phyloP scores from a whole-genome alignment of 92 coral and sea anemone genomes.

The Meandrina meandrites region DNA sequence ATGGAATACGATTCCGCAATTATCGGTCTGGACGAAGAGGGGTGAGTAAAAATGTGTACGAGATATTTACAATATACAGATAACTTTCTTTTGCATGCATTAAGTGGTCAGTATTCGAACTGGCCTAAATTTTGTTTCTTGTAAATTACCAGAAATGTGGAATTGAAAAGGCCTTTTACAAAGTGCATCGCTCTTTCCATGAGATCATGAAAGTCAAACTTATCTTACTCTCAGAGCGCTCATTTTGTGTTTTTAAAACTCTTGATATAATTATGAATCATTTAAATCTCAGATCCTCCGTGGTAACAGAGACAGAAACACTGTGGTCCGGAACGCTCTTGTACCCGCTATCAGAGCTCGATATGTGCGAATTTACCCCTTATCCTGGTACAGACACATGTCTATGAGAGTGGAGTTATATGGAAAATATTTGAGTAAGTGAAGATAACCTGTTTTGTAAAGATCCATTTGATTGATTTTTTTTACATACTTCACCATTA shows the following conservation, averaged over 20 bases:
- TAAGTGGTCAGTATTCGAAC: not conserved
- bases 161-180: too few relatives aligned
- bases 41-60: constrained; percentile 42
- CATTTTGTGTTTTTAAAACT: not conserved
- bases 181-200: too few relatives aligned
- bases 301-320: constrained; percentile 56
- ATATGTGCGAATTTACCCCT: constrained; percentile 58
- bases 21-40: constrained; percentile 63
- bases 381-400: constrained; percentile 55
- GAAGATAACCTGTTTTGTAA: too few relatives aligned
- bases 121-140: too few relatives aligned
- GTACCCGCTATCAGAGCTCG: constrained; percentile 52
- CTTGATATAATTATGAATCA: not conserved
- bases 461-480: too few relatives aligned
- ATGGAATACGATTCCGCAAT: constrained; percentile 67
- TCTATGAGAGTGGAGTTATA: constrained; percentile 69
- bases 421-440: constrained; percentile 59
- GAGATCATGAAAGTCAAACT: too few relatives aligned
- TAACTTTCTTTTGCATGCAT: not conserved
- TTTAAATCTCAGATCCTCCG: constrained; percentile 46
- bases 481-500: too few relatives aligned
- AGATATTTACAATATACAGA: not conserved
- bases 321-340: constrained; percentile 45
- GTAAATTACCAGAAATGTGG: too few relatives aligned
- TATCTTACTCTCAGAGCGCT: not conserved